A percentile compares a stretch with the other conserved stretches of the same genome.
Evolutionary conservation across 2,888 invertebrate genomes (phyloP).

Genomic region (Apomyelois bistriatella): DNA sequence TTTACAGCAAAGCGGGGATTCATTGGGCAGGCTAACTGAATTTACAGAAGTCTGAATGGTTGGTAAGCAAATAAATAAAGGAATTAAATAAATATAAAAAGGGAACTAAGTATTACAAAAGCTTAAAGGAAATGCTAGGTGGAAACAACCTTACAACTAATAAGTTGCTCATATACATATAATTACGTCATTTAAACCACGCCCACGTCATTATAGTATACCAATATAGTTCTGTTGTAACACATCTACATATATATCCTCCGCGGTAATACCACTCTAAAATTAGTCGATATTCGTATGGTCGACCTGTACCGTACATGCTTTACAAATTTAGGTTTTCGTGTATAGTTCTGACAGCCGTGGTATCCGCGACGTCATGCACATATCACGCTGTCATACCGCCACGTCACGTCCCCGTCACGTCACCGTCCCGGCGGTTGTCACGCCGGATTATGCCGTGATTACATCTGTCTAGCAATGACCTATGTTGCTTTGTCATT

Average conservation of each 20-base stretch:
- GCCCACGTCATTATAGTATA: too few species aligned
- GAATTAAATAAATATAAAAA: not conserved
- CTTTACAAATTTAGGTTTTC: not conserved
- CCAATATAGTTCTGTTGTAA: too few species aligned
- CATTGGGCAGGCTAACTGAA: conserved; percentile 4
- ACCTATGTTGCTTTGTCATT: conserved; percentile 8
- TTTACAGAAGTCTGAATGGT: not conserved
- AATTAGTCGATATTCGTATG: not conserved
- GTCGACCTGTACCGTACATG: not conserved
- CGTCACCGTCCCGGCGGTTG: not conserved
- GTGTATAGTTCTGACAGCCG: conserved; percentile 3
- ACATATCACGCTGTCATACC: conserved; percentile 4
- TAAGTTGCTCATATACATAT: too few species aligned
- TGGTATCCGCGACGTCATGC: not conserved
- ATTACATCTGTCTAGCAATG: conserved; percentile 4
- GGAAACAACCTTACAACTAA: too few species aligned
- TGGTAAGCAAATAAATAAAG: not conserved
- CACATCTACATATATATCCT: too few species aligned
- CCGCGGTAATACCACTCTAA: not conserved
- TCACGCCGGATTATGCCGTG: conserved; percentile 2
- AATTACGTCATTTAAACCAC: too few species aligned
- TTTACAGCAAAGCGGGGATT: conserved; percentile 4
- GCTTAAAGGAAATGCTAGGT: too few species aligned
- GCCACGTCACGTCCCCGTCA: conserved; percentile 1
- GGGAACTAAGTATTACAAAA: not conserved